Conservation (phyloP, 2,888 invertebrate species). For the Subacronicta megacephala region DNA sequence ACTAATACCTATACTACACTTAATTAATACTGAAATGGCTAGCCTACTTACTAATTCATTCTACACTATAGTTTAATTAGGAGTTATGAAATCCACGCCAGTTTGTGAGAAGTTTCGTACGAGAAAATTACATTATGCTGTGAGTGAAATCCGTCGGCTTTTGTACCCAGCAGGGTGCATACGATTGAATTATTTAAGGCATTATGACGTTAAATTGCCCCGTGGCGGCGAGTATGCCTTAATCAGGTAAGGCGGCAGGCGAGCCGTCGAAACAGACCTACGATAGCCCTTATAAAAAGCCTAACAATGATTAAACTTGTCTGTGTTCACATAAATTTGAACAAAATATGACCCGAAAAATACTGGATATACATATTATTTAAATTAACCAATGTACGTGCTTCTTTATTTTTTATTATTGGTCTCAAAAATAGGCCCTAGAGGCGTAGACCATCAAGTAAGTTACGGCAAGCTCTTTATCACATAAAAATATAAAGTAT, state of each 20-base stretch:
- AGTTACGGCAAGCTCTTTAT: slow-evolving; percentile 38
- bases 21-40: no score
- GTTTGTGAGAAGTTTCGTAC: slow-evolving; percentile 52
- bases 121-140: slow-evolving; percentile 59
- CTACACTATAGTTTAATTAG: slow-evolving; percentile 45
- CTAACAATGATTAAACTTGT: slow-evolving; percentile 28
- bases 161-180: slow-evolving; percentile 66
- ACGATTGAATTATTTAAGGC: slow-evolving; percentile 73
- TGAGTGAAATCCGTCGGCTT: slow-evolving; percentile 66
- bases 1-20: slow-evolving; percentile 15
- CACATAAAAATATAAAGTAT: slow-evolving; percentile 54
- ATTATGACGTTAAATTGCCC: slow-evolving; percentile 72
- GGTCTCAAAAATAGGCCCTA: slow-evolving; percentile 33
- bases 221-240: slow-evolving; percentile 58
- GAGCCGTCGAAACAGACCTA: slow-evolving; percentile 38
- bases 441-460: slow-evolving; percentile 35
- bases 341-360: no score
- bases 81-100: slow-evolving; percentile 46
- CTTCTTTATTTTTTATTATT: slow-evolving; percentile 27
- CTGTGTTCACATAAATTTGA: slow-evolving; percentile 12
- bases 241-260: slow-evolving; percentile 57
- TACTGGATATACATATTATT: no score
- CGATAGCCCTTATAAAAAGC: slow-evolving; percentile 29
- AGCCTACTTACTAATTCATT: slow-evolving; percentile 23
- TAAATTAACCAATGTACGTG: slow-evolving; percentile 31